These are phyloP conservation scores for Clanis bilineata DNA, from an alignment of 2,888 invertebrate genomes.

Conservation along the genomic window DNA sequence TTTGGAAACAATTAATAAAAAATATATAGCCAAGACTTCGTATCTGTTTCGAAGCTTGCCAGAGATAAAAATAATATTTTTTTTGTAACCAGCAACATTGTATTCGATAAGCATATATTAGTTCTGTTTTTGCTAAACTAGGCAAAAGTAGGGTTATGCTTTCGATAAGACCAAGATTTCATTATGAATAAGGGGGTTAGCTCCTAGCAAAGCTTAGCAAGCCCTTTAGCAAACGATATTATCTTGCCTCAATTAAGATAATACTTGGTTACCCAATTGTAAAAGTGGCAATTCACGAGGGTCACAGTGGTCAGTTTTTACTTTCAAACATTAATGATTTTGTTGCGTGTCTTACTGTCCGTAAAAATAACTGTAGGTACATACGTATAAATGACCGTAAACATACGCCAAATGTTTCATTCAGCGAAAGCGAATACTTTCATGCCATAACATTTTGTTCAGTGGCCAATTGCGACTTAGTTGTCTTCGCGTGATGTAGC, in stretches of 20 bases:
- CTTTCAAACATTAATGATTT: slow-evolving; percentile 13
- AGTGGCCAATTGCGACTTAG: background rate
- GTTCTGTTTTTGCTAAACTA: too few species aligned
- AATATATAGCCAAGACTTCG: too few species aligned
- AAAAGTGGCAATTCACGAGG: background rate
- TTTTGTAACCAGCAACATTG: too few species aligned
- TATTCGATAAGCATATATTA: too few species aligned
- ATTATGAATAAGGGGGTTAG: too few species aligned
- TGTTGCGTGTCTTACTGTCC: slow-evolving; percentile 10
- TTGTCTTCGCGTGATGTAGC: background rate
- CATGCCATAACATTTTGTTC: slow-evolving; percentile 13
- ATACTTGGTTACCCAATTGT: background rate
- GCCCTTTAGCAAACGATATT: background rate
- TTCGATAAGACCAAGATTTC: too few species aligned
- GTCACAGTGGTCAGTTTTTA: slow-evolving; percentile 10
- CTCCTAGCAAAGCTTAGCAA: too few species aligned
- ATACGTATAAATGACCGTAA: slow-evolving; percentile 3
- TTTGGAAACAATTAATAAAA: too few species aligned
- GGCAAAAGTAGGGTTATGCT: too few species aligned
- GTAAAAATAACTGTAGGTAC: slow-evolving; percentile 6
- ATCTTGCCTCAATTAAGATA: background rate
- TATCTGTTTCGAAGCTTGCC: too few species aligned
- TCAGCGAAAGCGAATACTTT: slow-evolving; percentile 12
- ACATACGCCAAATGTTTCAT: slow-evolving; percentile 8
- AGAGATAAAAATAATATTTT: too few species aligned